Base-by-base conservation (phyloP, 2,888 invertebrate species). In the Cryptus viduatorius region DNA sequence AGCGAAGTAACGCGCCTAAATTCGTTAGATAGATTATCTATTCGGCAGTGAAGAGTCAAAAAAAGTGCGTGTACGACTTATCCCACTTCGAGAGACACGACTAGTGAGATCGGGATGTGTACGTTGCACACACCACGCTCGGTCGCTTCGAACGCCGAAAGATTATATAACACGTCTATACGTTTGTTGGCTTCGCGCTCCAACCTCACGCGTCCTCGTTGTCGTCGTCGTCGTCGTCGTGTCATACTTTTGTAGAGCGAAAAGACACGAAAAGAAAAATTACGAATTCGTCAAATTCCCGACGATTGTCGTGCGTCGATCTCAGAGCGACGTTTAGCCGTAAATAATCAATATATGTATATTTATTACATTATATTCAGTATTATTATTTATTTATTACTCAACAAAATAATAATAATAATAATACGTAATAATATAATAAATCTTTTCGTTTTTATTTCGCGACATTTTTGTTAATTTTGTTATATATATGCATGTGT, bases 101-200 rank as follows among this genome's bases (percentile, higher is more conserved):
- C 79, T 76, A 77, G 72, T 79, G 71, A 73, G 75, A 37, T 37
- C 37, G 8, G 37, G 61, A 61, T 67, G 78, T 78, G 78, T 77
- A 64, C 61, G 69, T 75, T 78, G 78, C 81, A 80, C 80, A 64
- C 81, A 68, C 78, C 80, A 64, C 81, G 73, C 78, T 78, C 81
- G 64, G 48, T 48, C 65, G 73, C 37, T 46, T 65, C 80, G 73
- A 81, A 69, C 81, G 64, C 50, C 81, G 75, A 75, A 78, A 65
- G 69, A 81, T 84, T 84, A 84, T 82, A 75, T 84, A 84, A 84
- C 84, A n/a, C 65, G 42, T 10, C 61, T 67, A 59, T 79, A 71
- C 68, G 73, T 37, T 37, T 37, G 37, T 80, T 44, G 53, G 73
- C 69, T 68, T 65, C 65, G 73, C 81, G 53, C 79, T 59, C 42